Base-by-base conservation (phyloP, 2,888 invertebrate genomes). In the Luperina testacea region DNA sequence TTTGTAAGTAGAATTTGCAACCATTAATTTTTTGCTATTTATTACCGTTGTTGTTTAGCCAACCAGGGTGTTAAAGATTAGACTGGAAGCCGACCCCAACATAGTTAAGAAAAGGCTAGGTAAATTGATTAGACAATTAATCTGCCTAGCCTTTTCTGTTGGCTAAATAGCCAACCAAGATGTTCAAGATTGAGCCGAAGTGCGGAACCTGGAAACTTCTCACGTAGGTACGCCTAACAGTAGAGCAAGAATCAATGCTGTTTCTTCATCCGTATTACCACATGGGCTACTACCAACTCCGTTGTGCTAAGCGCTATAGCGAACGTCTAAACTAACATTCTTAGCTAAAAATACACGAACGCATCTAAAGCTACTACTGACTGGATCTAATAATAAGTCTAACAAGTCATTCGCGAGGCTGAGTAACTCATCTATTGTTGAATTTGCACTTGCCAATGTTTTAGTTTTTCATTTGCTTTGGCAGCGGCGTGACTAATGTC, bases 341-440 rank as follows among this genome's bases (percentile, higher is more conserved):
- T 87, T 77, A 89, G 84, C 89, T 90, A 90, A 87, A 90, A 90
- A 90, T 90, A 90, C 75, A 81, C 79, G 86, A 90, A 90, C 90
- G 89, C 90, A 90, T 89, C 88, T 83, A 90, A 90, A 89, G 89
- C 89, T 82, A 89, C 89, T 80, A 90, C 89, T 84, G 81, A 83
- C 84, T 83, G 82, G 78, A 81, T 90, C 90, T 90, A 90, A 90
- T 88, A 87, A 89, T 90, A 90, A 82, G 80, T 89, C 77, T 86
- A 90, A 90, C 90, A 90, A 90, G 90, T 90, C 90, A 90, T 90
- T 90, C 87, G 88, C 80, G 83, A 86, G 82, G 87, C 86, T 90
- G 90, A 90, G 90, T 89, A 88, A 90, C 89, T 87, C 86, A 86
- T 89, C 90, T 89, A 89, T 89, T 89, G 89, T 89, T 89, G 85